Percentiles rank a stretch among this genome's conserved stretches.
Conservation (phyloP, 2,888 invertebrate genomes). For the Thelaira solivaga region DNA sequence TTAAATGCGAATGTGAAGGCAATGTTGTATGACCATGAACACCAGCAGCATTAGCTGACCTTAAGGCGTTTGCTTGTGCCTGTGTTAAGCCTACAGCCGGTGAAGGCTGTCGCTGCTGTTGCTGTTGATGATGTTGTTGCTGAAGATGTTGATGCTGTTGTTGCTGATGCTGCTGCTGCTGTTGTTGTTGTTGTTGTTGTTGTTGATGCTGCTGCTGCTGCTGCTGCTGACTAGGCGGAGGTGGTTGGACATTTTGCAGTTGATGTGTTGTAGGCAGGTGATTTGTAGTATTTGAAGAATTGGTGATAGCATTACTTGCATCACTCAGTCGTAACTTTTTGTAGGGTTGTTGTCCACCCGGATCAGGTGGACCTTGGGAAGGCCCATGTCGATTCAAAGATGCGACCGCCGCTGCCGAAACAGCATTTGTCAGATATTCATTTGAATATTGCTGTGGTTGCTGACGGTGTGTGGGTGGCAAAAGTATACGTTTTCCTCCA, state of each 20-base stretch:
- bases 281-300: slow-evolving; percentile 67
- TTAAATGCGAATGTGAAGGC: slow-evolving; percentile 60
- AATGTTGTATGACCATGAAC: slow-evolving; percentile 48
- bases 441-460: slow-evolving; percentile 74
- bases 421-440: slow-evolving; percentile 75
- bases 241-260: slow-evolving; percentile 76
- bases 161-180: slow-evolving; percentile 55
- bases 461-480: slow-evolving; percentile 68
- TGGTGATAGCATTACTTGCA: slow-evolving; percentile 65
- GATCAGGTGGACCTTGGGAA: slow-evolving; percentile 74
- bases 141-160: slow-evolving; percentile 67
- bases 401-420: slow-evolving; percentile 73
- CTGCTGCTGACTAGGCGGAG: slow-evolving; percentile 78
- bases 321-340: slow-evolving; percentile 74
- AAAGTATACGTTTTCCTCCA: slow-evolving; percentile 69
- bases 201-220: slow-evolving; percentile 57
- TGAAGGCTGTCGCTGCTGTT: slow-evolving; percentile 50
- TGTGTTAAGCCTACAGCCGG: slow-evolving; percentile 47
- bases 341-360: slow-evolving; percentile 75
- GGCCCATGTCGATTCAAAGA: slow-evolving; percentile 63
- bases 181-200: slow-evolving; percentile 52
- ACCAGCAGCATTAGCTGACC: slow-evolving; percentile 35
- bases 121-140: slow-evolving; percentile 64
- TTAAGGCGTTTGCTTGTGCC: slow-evolving; percentile 51
- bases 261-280: slow-evolving; percentile 78